Evolutionary conservation across 2,888 invertebrate species (phyloP).

Genomic region (Rhingia rostrata): DNA sequence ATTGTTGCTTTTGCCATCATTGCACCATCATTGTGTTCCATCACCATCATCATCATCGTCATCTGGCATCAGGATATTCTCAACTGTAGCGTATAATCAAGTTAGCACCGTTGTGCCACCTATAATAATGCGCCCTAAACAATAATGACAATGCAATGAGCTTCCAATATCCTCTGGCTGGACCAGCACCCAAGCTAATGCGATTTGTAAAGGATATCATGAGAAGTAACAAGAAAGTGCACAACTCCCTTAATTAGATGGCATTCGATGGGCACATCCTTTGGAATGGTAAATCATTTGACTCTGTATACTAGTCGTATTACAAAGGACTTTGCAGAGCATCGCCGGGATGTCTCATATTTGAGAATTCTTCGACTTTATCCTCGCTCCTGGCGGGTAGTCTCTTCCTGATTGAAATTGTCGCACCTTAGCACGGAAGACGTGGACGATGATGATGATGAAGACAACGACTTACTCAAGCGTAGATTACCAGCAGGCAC

Average conservation of each 20-base stretch:
- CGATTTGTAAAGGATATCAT: slow-evolving; percentile 60
- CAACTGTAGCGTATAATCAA: slow-evolving; percentile 68
- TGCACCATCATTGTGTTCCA: slow-evolving; percentile 14
- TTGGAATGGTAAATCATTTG: slow-evolving; percentile 14
- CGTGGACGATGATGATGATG: no score
- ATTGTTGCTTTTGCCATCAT: background rate
- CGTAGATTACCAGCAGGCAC: slow-evolving; percentile 50
- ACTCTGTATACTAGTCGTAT: slow-evolving; percentile 16
- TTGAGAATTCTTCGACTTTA: slow-evolving; percentile 4
- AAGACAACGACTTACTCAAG: slow-evolving; percentile 42
- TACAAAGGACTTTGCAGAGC: slow-evolving; percentile 52
- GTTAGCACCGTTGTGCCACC: slow-evolving; percentile 48
- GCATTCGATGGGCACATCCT: background rate
- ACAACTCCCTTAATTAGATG: slow-evolving; percentile 56
- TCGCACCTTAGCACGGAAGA: slow-evolving; percentile 40
- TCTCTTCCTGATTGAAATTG: slow-evolving; percentile 20
- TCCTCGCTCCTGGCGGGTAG: slow-evolving; percentile 48
- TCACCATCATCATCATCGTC: slow-evolving; percentile 22
- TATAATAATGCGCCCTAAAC: slow-evolving; percentile 36
- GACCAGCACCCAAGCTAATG: slow-evolving; percentile 55
- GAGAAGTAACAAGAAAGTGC: background rate
- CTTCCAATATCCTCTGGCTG: slow-evolving; percentile 64
- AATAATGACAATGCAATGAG: slow-evolving; percentile 69
- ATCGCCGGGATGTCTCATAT: background rate
- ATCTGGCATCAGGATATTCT: slow-evolving; percentile 18